A percentile compares a stretch with the other conserved stretches of the same genome.
These are phyloP conservation scores for Cirrhinus molitorella DNA, from an alignment of 2,797 vertebrate species.

Conservation along the genomic window DNA sequence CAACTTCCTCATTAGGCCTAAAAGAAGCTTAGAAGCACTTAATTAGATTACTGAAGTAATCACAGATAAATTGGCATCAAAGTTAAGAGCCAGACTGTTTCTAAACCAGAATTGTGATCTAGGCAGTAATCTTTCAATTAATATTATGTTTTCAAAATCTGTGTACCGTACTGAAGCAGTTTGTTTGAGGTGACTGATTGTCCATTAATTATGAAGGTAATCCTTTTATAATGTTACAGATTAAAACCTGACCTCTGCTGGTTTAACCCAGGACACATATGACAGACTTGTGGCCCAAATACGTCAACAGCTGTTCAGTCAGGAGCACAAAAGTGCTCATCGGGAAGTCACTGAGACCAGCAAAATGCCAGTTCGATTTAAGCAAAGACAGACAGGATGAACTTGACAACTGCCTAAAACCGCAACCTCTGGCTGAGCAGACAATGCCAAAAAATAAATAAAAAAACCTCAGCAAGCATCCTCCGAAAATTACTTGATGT, in stretches of 20 bases:
- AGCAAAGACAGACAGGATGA: slow-evolving; percentile 38
- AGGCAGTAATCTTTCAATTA: slow-evolving; percentile 27
- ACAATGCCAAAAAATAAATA: slow-evolving; percentile 14
- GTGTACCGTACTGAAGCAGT: not conserved
- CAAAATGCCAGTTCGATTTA: slow-evolving; percentile 71
- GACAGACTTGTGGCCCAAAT: slow-evolving; percentile 60
- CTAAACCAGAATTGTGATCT: slow-evolving; percentile 37
- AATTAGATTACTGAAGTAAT: slow-evolving; percentile 54
- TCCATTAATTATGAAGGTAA: slow-evolving; percentile 46
- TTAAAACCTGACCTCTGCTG: slow-evolving; percentile 39
- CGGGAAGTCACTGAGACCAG: slow-evolving; percentile 64
- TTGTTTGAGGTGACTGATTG: slow-evolving; percentile 37
- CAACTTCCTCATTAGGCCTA: slow-evolving; percentile 47
- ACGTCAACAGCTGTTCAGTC: slow-evolving; percentile 59
- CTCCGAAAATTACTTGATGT: not conserved
- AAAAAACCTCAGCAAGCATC: not conserved
- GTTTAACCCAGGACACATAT: slow-evolving; percentile 51
- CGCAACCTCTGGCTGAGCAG: slow-evolving; percentile 14
- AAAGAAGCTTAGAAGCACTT: slow-evolving; percentile 50
- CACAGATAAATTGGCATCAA: slow-evolving; percentile 44
- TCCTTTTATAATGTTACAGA: slow-evolving; percentile 36
- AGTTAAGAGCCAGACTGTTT: slow-evolving; percentile 17
- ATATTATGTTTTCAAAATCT: slow-evolving; percentile 33
- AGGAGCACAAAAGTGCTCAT: slow-evolving; percentile 52
- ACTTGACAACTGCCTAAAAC: slow-evolving; percentile 49